These are phyloP conservation scores for Mionectes olivaceus DNA, from an alignment of 2,797 vertebrate genomes.

Conservation along the genomic window DNA sequence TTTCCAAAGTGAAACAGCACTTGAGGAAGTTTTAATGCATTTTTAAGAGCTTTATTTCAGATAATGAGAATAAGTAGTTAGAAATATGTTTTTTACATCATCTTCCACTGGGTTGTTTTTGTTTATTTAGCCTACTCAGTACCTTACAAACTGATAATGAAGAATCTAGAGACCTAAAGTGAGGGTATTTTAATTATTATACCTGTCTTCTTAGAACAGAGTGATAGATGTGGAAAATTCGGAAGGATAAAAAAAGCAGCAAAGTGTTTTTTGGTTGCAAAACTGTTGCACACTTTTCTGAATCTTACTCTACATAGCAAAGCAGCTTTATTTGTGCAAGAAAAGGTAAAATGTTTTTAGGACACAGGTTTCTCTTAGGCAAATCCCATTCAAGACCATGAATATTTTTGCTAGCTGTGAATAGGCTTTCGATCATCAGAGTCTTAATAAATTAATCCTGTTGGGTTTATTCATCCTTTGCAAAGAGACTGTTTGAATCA, in stretches of 20 bases:
- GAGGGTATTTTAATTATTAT: neutral
- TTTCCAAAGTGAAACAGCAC: neutral
- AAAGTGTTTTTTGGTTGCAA: neutral
- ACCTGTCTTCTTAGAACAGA: neutral
- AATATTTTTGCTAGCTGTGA: neutral
- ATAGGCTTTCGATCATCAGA: neutral
- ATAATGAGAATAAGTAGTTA: neutral
- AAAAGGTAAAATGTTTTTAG: neutral
- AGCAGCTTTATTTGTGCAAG: neutral
- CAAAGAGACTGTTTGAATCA: slow-evolving; percentile 23
- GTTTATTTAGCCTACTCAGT: neutral
- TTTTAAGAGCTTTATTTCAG: neutral
- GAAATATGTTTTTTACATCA: neutral
- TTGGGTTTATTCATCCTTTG: slow-evolving; percentile 31
- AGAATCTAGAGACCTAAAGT: neutral
- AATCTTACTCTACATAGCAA: neutral
- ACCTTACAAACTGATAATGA: neutral
- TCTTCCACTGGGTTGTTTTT: neutral
- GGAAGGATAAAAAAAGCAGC: neutral
- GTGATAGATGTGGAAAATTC: neutral
- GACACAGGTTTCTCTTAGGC: neutral
- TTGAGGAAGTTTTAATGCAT: neutral
- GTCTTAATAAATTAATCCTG: slow-evolving; percentile 16
- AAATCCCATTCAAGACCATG: neutral
- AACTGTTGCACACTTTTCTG: neutral